phyloP scores from a whole-genome alignment of 2,797 vertebrate species.

The Gastrophryne carolinensis region DNA sequence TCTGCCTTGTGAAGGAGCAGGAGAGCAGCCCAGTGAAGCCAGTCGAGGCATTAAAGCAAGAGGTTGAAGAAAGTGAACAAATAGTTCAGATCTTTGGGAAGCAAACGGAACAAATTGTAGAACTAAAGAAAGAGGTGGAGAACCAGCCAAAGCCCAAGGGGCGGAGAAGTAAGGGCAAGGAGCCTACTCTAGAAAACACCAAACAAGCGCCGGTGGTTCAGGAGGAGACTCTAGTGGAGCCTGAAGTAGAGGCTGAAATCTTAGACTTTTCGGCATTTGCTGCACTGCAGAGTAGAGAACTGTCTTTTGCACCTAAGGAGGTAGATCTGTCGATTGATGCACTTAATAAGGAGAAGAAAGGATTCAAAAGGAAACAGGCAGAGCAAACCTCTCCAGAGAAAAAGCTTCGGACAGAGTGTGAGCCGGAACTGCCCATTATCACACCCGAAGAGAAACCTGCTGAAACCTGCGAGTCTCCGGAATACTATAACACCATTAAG shows the following conservation, averaged over 20 bases:
- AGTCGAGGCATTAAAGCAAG: slow-evolving; percentile 68
- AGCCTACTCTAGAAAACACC: slow-evolving; percentile 69
- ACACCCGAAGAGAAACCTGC: slow-evolving; percentile 63
- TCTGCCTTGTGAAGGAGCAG: slow-evolving; percentile 65
- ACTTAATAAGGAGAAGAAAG: slow-evolving; percentile 68
- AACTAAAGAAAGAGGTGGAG: slow-evolving; percentile 70
- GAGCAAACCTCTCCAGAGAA: slow-evolving; percentile 82
- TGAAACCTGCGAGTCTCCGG: slow-evolving; percentile 63
- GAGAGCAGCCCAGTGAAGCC: slow-evolving; percentile 66
- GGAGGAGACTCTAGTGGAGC: slow-evolving; percentile 59
- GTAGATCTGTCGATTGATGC: slow-evolving; percentile 74
- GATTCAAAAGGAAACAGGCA: slow-evolving; percentile 78
- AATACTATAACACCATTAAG: slow-evolving; percentile 54
- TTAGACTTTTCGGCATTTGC: slow-evolving; percentile 59
- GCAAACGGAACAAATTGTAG: slow-evolving; percentile 66
- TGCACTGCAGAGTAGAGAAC: slow-evolving; percentile 63
- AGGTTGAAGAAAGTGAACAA: slow-evolving; percentile 69
- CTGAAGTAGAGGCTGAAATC: slow-evolving; percentile 59
- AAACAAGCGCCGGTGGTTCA: slow-evolving; percentile 64
- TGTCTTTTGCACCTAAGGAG: slow-evolving; percentile 61
- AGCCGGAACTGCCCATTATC: slow-evolving; percentile 69
- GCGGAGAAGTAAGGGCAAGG: slow-evolving; percentile 76
- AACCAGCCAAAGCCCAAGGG: slow-evolving; percentile 80
- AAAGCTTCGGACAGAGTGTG: slow-evolving; percentile 74
- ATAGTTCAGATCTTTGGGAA: slow-evolving; percentile 68